Conservation (phyloP, 1,140 invertebrate genomes). For the Drosophila pallidifrons region DNA sequence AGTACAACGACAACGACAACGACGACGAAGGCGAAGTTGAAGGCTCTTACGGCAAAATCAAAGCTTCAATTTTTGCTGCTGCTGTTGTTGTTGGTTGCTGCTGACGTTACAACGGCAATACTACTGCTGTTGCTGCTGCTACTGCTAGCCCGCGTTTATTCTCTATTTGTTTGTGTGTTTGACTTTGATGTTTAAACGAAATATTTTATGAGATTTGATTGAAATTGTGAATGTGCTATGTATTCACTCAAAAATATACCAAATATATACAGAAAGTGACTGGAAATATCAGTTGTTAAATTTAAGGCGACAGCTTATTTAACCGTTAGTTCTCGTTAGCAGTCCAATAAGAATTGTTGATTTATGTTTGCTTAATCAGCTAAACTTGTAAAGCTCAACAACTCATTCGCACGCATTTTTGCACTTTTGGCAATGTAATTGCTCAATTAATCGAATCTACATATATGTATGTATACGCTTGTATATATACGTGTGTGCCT, state of each 20-base stretch:
- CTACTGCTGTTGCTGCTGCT: constrained; percentile 18
- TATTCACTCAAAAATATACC: constrained; percentile 9
- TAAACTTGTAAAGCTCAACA: constrained; percentile 7
- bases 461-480: constrained; percentile 4
- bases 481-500: background rate
- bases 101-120: background rate
- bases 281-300: background rate
- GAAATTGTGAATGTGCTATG: constrained; percentile 50
- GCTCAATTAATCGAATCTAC: constrained; percentile 61
- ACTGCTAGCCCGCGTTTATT: constrained; percentile 16
- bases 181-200: constrained; percentile 69
- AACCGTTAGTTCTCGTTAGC: constrained; percentile 26
- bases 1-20: background rate
- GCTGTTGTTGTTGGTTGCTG: constrained; percentile 27
- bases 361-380: constrained; percentile 45
- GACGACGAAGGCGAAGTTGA: constrained; percentile 14
- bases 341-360: constrained; percentile 48
- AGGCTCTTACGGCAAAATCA: constrained; percentile 44
- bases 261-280: constrained; percentile 16
- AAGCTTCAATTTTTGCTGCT: constrained; percentile 37
- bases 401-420: constrained; percentile 26
- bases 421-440: constrained; percentile 61
- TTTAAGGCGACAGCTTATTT: constrained; percentile 10
- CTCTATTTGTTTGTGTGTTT: constrained; percentile 13
- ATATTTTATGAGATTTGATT: constrained; percentile 68